Percentiles rank a stretch among this genome's conserved stretches.
Evolutionary conservation across 2,113 vertebrate species (phyloP).

Genomic region (Terrapene triunguis): DNA sequence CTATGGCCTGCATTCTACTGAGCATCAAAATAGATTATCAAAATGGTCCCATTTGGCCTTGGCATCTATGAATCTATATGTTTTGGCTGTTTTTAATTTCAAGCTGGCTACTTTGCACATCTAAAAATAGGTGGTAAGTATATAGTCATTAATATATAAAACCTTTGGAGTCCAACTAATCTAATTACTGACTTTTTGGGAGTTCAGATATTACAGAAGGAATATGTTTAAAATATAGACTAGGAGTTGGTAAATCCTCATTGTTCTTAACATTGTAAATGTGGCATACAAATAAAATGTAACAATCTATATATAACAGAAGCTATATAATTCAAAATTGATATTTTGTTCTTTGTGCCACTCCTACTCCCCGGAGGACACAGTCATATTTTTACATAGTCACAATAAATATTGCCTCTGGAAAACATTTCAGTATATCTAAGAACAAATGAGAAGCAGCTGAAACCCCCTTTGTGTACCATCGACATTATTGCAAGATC

Average conservation of each 20-base stretch:
- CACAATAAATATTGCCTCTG: constrained; percentile 20
- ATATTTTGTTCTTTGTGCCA: not conserved
- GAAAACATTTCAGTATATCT: constrained; percentile 30
- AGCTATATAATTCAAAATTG: not conserved
- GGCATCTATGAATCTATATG: not conserved
- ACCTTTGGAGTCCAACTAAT: not conserved
- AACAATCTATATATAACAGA: not conserved
- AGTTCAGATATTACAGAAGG: not conserved
- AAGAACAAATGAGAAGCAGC: constrained; percentile 37
- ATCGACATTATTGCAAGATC: constrained; percentile 30
- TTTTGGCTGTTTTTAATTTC: not conserved
- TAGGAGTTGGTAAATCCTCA: not conserved
- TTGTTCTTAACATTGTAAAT: not conserved
- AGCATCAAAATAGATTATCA: not conserved
- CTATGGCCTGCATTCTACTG: not conserved
- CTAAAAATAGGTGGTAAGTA: not conserved
- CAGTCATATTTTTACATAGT: constrained; percentile 13
- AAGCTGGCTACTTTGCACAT: not conserved
- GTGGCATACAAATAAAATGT: not conserved
- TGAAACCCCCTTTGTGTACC: constrained; percentile 35
- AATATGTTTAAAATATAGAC: constrained; percentile 24
- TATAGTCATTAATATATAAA: not conserved
- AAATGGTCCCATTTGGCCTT: not conserved
- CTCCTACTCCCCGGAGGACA: not conserved
- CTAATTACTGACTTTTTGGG: not conserved